phyloP scores from a whole-genome alignment of 2,888 invertebrate genomes.

The Cheilosia variabilis region DNA sequence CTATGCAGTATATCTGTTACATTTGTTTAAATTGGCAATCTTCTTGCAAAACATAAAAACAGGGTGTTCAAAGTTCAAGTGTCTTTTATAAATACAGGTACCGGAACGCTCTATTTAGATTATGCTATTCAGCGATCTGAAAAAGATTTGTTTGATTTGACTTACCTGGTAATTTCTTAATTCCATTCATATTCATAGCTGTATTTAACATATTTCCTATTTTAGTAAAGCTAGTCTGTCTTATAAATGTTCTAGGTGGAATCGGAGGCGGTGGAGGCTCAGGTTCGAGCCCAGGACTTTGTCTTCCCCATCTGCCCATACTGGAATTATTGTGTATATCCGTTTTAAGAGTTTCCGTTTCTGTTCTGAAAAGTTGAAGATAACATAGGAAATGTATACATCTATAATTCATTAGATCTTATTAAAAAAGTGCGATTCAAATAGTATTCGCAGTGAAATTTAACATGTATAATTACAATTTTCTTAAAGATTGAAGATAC shows the following conservation, averaged over 20 bases:
- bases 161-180: constrained; percentile 81
- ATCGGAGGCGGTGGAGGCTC: constrained; percentile 81
- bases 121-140: too few species aligned
- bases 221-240: constrained; percentile 87
- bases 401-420: too few species aligned
- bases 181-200: constrained; percentile 84
- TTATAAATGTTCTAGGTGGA: constrained; percentile 84
- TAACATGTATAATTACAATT: too few species aligned
- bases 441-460: too few species aligned
- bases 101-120: too few species aligned
- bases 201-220: constrained; percentile 87
- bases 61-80: too few species aligned
- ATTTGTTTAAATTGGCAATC: too few species aligned
- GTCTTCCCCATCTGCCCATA: constrained; percentile 83
- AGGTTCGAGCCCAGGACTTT: constrained; percentile 82
- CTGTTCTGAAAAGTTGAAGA: constrained; percentile 22
- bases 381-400: neutral
- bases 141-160: constrained; percentile 13
- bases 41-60: too few species aligned
- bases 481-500: too few species aligned
- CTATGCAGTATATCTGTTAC: too few species aligned
- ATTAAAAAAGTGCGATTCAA: too few species aligned
- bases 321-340: constrained; percentile 49
- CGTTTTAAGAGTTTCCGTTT: constrained; percentile 8
- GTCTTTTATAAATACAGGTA: too few species aligned